Evolutionary conservation across 2,113 vertebrate species (phyloP), one percentile per base, ranked within the genome.

Genomic region (Erythrolamprus reginae): DNA sequence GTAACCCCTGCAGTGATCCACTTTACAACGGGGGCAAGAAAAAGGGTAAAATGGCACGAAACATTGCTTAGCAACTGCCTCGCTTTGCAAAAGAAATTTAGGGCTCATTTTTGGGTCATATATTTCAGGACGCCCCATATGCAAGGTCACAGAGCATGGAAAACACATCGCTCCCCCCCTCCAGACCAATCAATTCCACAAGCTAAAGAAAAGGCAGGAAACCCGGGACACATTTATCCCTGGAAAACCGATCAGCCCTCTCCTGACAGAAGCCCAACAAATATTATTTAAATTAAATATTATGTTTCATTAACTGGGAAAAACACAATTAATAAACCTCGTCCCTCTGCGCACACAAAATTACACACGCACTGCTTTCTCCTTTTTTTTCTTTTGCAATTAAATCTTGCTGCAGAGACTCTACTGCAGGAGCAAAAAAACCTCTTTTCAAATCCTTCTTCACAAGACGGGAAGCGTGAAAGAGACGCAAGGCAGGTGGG

Each of bases 231-330:
- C 89, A 3, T 96, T 94, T 92, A 93, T 96, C 95, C 95, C 88
- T 84, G 91, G 70, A 92, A 86, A 96, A 95, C 56, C 82, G 94
- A 96, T 93, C 93, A 85, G 92, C 33, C 93, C 89, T 91, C 94
- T 94, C 93, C 89, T 92, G 92, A 95, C 91, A 42, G 55, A 93
- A 0, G 88, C 93, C 95, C 95, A 94, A 94, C 95, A 96, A 94
- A 95, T 96, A 96, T 96, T 97, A 97, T 92, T 97, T 93, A 96
- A 95, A 92, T 96, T 96, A 96, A 97, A 96, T 96, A 96, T 95
- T 95, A 95, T 92, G 94, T 95, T 96, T 96, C 94, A 93, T 90
- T 95, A 95, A 96, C 94, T 96, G 95, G 65, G 95, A 96, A 93
- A 95, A 95, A 96, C 95, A 96, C 96, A 96, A 97, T 97, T 97